Conservation (phyloP, 2,888 invertebrate species). For the Lydus trimaculatus region DNA sequence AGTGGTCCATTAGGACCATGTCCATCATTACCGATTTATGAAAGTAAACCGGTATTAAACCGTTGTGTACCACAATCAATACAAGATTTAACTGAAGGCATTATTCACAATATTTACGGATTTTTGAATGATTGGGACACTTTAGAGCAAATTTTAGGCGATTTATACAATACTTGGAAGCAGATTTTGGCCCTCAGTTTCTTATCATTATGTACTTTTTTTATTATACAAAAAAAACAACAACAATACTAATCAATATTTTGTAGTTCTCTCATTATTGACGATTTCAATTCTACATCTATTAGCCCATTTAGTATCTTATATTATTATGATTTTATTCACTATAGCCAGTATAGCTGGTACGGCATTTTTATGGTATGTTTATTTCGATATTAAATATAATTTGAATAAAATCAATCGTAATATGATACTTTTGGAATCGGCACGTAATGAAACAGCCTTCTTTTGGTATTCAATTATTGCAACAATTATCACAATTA, state of each 20-base stretch:
- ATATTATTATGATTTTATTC: slow-evolving; percentile 85
- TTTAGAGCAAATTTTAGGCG: slow-evolving; percentile 86
- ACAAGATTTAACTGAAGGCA: slow-evolving; percentile 69
- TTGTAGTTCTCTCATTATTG: slow-evolving; percentile 81
- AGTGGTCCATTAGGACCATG: slow-evolving; percentile 75
- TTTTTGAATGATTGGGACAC: slow-evolving; percentile 88
- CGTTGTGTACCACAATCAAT: slow-evolving; percentile 85
- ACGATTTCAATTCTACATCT: slow-evolving; percentile 86
- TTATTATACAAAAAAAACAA: slow-evolving; percentile 9
- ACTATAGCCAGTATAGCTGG: slow-evolving; percentile 78
- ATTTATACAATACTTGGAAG: slow-evolving; percentile 88
- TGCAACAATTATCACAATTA: slow-evolving; percentile 85
- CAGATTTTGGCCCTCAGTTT: slow-evolving; percentile 83
- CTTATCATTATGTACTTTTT: slow-evolving; percentile 77
- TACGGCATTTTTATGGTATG: slow-evolving; percentile 87
- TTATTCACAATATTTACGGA: slow-evolving; percentile 77
- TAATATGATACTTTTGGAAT: slow-evolving; percentile 71
- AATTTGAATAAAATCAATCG: slow-evolving; percentile 66
- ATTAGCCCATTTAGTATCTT: slow-evolving; percentile 83
- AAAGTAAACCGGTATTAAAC: slow-evolving; percentile 81
- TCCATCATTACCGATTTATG: slow-evolving; percentile 79
- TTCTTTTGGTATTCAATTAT: slow-evolving; percentile 85
- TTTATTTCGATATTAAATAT: slow-evolving; percentile 78
- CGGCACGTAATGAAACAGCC: slow-evolving; percentile 84
- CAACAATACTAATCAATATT: slow-evolving; percentile 21